Conservation (phyloP, 1,140 invertebrate species). For the Calliopsis andreniformis region DNA sequence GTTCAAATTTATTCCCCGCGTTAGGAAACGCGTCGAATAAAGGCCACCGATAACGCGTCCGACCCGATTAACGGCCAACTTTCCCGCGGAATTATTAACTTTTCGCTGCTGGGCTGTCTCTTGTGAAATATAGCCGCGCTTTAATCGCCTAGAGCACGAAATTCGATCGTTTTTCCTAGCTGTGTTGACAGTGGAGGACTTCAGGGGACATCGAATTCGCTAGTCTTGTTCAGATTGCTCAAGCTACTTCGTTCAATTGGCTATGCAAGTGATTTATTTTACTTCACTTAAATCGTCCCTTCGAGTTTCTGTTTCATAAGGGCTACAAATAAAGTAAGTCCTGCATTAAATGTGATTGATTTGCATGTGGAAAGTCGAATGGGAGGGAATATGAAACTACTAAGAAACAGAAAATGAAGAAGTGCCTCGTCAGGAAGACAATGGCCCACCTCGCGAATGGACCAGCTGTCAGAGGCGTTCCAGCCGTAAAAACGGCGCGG, state of each 20-base stretch:
- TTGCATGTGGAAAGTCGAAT: too few relatives aligned
- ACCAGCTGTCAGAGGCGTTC: constrained; percentile 3
- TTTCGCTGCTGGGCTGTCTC: neutral
- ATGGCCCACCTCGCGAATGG: neutral
- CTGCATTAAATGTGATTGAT: too few relatives aligned
- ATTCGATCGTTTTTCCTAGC: neutral
- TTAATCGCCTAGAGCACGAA: neutral
- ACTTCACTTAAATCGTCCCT: too few relatives aligned
- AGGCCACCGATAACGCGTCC: constrained; percentile 14
- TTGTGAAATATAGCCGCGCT: neutral
- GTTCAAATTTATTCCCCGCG: neutral
- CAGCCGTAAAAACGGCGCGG: neutral
- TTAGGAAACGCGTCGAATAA: neutral
- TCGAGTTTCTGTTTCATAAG: too few relatives aligned
- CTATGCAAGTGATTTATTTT: too few relatives aligned
- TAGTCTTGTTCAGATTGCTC: too few relatives aligned
- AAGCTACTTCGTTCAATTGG: too few relatives aligned
- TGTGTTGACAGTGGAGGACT: neutral
- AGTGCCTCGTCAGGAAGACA: too few relatives aligned
- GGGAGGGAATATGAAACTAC: neutral
- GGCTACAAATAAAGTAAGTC: too few relatives aligned
- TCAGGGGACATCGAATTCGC: neutral
- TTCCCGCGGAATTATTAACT: constrained; percentile 7
- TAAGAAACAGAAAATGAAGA: too few relatives aligned
- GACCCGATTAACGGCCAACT: constrained; percentile 16